Base-by-base conservation (phyloP, 2,113 vertebrate genomes). In the Rhinichthys klamathensis region DNA sequence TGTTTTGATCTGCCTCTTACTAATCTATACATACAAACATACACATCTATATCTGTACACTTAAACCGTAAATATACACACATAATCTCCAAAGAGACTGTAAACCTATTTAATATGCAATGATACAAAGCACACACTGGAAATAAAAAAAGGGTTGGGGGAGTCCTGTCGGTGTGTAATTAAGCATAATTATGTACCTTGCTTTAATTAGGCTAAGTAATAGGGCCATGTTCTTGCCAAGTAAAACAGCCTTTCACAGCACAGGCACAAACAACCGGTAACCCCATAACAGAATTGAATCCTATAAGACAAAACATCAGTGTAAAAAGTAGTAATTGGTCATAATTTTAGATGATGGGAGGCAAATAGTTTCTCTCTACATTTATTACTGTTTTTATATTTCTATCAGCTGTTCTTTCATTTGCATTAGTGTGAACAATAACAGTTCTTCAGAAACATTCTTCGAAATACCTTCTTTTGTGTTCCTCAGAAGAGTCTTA, bases 131-230 rank as follows among this genome's bases (percentile, higher is more conserved):
- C 74, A 87, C 44, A 38, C 85, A 88, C 49, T 67, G 73, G 83
- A 84, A 89, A 84, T 85, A 21, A 54, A 79, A 86, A 61, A 82
- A 86, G 84, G 69, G 80, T 2, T 16, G 18, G 46, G 30, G 30
- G 49, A 35, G 49, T 82, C 78, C 89, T 91, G 89, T 90, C 87
- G 80, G 80, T 67, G 83, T 84, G 88, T 90, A 90, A 91, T 91
- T 90, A 91, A 88, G 70, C 82, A 80, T 91, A 90, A 91, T 91
- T 91, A 91, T 84, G 87, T 83, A 90, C 89, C 90, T 87, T 89
- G 89, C 77, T 78, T 88, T 90, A 91, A 91, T 91, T 91, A 90
- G 87, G 87, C 89, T 89, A 86, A 84, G 87, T 90, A 90, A 90
- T 89, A 90, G 87, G 89, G 86, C 87, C 88, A 83, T 80, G 79